These are phyloP conservation scores for Bombylius major DNA, from an alignment of 2,888 invertebrate species.

Conservation along the genomic window DNA sequence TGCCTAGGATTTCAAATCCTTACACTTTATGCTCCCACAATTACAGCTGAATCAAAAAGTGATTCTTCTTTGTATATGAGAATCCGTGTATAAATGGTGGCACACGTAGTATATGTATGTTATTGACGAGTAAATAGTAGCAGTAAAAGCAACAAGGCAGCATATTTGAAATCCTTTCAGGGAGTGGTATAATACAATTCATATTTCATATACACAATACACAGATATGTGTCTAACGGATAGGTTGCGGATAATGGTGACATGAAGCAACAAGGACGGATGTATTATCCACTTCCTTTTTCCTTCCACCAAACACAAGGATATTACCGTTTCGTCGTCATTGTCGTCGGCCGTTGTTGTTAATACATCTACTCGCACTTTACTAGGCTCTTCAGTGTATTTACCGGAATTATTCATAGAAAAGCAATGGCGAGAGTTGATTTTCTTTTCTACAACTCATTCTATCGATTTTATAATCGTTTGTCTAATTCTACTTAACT, in stretches of 20 bases:
- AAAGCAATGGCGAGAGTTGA: neutral
- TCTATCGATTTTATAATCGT: neutral
- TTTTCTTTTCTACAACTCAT: neutral
- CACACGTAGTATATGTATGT: neutral
- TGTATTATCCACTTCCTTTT: conserved; percentile 41
- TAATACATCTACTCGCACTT: conserved; percentile 14
- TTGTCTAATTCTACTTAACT: neutral
- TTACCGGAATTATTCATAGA: conserved; percentile 4
- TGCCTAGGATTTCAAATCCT: conserved; percentile 9
- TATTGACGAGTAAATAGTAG: too few relatives aligned
- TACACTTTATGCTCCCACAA: neutral
- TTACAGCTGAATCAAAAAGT: too few relatives aligned
- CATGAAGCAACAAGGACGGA: conserved; percentile 41
- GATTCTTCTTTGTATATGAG: too few relatives aligned
- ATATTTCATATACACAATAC: too few relatives aligned
- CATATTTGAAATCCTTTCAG: neutral
- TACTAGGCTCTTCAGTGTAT: neutral
- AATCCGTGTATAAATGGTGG: neutral
- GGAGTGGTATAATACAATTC: conserved; percentile 8
- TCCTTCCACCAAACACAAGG: conserved; percentile 40
- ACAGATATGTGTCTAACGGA: neutral
- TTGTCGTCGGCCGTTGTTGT: conserved; percentile 25
- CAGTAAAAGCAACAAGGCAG: too few relatives aligned
- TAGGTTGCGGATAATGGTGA: conserved; percentile 23
- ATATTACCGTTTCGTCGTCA: conserved; percentile 38